Evolutionary conservation across 2,797 vertebrate species (phyloP).

Genomic region (Brachymystax lenok): DNA sequence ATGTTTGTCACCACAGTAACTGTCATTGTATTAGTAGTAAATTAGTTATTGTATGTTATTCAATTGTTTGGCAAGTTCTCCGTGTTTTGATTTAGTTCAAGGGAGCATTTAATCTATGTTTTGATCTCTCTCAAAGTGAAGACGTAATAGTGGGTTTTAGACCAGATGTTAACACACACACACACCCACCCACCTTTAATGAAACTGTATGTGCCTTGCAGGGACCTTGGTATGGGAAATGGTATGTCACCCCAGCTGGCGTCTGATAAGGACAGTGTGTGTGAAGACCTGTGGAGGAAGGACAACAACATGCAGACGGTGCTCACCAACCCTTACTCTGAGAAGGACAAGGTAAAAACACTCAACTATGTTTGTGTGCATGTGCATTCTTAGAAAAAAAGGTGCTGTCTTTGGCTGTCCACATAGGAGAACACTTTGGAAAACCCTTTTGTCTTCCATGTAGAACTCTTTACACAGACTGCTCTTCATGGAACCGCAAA

Average conservation of each 20-base stretch:
- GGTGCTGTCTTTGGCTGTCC: no score
- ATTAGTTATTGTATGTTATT: conserved; percentile 28
- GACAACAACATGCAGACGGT: conserved; percentile 69
- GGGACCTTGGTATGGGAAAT: conserved; percentile 77
- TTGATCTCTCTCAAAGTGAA: conserved; percentile 16
- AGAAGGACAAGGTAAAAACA: conserved; percentile 82
- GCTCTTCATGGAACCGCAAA: not conserved
- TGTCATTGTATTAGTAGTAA: conserved; percentile 24
- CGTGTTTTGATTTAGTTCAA: not conserved
- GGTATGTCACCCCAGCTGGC: conserved; percentile 71
- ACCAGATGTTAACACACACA: conserved; percentile 4
- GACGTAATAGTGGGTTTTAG: not conserved
- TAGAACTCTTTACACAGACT: no score
- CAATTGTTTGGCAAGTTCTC: conserved; percentile 8
- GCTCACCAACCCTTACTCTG: conserved; percentile 79
- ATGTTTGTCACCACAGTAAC: not conserved
- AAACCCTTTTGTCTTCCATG: no score
- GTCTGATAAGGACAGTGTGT: conserved; percentile 76
- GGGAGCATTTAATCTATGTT: not conserved
- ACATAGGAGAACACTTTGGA: no score
- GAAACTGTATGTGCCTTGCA: conserved; percentile 69
- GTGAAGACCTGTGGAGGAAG: conserved; percentile 76
- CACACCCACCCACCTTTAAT: not conserved
- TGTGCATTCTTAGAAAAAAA: not conserved
- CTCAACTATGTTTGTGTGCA: conserved; percentile 10